Conservation (phyloP, 1,140 invertebrate genomes). For the Papilio polyxenes region DNA sequence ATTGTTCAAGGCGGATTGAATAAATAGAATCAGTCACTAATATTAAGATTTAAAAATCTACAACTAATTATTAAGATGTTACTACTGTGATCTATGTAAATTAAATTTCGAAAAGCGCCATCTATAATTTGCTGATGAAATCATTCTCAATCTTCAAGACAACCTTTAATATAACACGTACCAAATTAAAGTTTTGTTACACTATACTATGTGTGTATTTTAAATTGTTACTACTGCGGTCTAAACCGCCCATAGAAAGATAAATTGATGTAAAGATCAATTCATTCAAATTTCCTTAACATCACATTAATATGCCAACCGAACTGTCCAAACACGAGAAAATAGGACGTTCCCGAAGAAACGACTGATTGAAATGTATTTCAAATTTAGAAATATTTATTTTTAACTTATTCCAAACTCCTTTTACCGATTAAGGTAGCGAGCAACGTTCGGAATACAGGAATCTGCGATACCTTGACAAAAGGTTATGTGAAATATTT, state of each 20-base stretch:
- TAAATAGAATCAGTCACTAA: too few relatives aligned
- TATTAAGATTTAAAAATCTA: too few relatives aligned
- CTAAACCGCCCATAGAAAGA: not conserved
- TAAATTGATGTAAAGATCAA: not conserved
- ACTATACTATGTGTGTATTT: too few relatives aligned
- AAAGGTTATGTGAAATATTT: slow-evolving; percentile 38
- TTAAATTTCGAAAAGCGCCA: not conserved
- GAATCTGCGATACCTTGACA: slow-evolving; percentile 25
- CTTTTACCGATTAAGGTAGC: slow-evolving; percentile 4
- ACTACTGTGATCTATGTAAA: not conserved
- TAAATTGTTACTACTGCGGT: not conserved
- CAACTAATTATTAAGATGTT: not conserved
- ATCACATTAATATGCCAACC: slow-evolving; percentile 27
- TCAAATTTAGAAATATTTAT: slow-evolving; percentile 29
- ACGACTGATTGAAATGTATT: slow-evolving; percentile 30
- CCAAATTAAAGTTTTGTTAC: too few relatives aligned
- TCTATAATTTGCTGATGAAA: not conserved
- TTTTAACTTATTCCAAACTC: slow-evolving; percentile 16
- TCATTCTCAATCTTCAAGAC: not conserved
- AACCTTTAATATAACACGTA: too few relatives aligned
- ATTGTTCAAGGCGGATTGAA: too few relatives aligned
- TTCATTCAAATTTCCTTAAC: slow-evolving; percentile 6
- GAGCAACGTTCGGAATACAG: slow-evolving; percentile 10
- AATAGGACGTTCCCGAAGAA: slow-evolving; percentile 21
- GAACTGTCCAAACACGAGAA: slow-evolving; percentile 5